These are phyloP conservation scores for Yponomeuta evonymella DNA, from an alignment of 2,888 invertebrate species.

Conservation along the genomic window DNA sequence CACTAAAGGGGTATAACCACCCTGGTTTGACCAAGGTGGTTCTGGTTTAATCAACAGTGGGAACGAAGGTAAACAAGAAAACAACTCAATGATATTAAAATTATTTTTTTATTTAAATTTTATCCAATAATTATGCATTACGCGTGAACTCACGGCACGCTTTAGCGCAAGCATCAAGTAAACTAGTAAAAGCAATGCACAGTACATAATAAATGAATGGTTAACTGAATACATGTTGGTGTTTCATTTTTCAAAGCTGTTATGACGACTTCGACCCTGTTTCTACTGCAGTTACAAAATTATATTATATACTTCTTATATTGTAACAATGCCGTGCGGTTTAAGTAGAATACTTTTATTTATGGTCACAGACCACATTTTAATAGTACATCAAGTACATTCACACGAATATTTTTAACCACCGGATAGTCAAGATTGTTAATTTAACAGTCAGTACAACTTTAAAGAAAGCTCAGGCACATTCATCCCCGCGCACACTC, in stretches of 20 bases:
- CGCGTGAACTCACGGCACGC: constrained; percentile 29
- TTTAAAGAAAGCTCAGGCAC: constrained; percentile 2
- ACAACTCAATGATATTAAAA: neutral
- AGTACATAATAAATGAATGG: constrained; percentile 23
- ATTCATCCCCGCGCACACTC: neutral
- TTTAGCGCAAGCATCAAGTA: constrained; percentile 37
- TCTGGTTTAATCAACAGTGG: too few species aligned
- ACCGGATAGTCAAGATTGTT: neutral
- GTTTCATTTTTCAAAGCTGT: neutral
- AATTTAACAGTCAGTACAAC: neutral
- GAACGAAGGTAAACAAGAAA: neutral
- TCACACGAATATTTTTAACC: neutral
- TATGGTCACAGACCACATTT: neutral
- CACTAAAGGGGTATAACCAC: too few species aligned
- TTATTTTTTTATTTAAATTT: constrained; percentile 19
- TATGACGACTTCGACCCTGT: neutral
- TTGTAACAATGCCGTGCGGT: neutral
- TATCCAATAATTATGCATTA: constrained; percentile 27
- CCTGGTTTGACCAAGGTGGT: too few species aligned
- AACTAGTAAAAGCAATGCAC: constrained; percentile 47
- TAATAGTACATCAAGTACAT: neutral
- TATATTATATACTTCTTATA: neutral
- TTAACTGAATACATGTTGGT: constrained; percentile 36
- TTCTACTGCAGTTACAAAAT: neutral
- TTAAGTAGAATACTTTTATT: neutral